These are phyloP conservation scores for Trichogramma pretiosum DNA, from an alignment of 1,140 invertebrate species.

Conservation along the genomic window DNA sequence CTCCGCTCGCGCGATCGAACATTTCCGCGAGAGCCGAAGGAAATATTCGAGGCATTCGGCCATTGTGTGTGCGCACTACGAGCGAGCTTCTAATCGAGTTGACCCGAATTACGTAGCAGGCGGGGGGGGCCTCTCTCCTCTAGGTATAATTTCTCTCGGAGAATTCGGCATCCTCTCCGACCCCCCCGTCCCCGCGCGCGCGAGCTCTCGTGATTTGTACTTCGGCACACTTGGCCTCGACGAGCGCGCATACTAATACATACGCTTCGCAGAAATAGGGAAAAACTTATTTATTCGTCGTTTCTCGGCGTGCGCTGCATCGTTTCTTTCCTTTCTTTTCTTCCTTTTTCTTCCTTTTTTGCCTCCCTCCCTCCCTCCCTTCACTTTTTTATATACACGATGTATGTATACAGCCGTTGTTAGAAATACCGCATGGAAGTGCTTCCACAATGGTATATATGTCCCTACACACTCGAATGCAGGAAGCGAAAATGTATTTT, in stretches of 20 bases:
- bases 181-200: no score
- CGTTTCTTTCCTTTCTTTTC: no score
- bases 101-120: not conserved
- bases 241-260: no score
- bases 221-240: slow-evolving; percentile 15
- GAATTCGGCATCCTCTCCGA: slow-evolving; percentile 8
- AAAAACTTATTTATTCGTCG: slow-evolving; percentile 17
- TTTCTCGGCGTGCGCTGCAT: no score
- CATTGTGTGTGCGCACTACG: not conserved
- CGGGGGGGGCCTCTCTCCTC: no score
- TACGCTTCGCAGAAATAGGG: slow-evolving; percentile 9
- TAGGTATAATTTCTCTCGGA: no score
- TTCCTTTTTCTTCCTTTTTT: slow-evolving; percentile 5
- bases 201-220: slow-evolving; percentile 15
- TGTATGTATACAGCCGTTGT: no score
- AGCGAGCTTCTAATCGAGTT: not conserved
- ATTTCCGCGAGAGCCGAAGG: no score
- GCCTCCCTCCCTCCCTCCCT: not conserved
- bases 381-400: not conserved
- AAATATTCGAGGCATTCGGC: not conserved
- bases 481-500: slow-evolving; percentile 18
- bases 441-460: no score
- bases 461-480: slow-evolving; percentile 6
- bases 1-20: no score
- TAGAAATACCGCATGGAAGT: no score